phyloP scores from a whole-genome alignment of 2,113 vertebrate species.

The Mormyrus lacerda region DNA sequence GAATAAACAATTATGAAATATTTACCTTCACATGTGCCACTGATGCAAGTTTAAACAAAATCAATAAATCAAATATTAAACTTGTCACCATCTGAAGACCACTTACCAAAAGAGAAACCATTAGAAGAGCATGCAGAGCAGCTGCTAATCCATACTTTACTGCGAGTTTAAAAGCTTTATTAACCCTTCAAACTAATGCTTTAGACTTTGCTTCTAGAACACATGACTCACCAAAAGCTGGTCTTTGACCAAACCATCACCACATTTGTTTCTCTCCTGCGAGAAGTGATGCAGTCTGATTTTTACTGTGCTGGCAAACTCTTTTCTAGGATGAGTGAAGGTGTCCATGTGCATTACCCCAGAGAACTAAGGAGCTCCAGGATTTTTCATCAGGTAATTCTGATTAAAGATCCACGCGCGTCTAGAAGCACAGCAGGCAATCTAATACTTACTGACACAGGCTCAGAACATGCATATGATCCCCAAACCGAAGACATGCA shows the following conservation, averaged over 20 bases:
- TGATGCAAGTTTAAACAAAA: slow-evolving; percentile 11
- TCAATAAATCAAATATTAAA: slow-evolving; percentile 4
- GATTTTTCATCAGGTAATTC: background rate
- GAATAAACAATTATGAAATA: background rate
- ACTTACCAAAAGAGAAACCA: background rate
- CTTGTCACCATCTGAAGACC: background rate
- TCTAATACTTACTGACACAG: background rate
- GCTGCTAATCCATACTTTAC: background rate
- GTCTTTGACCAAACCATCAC: background rate
- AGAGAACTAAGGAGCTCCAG: background rate
- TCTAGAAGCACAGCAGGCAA: background rate
- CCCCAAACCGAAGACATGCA: background rate
- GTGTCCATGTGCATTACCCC: background rate
- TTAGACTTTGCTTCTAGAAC: background rate
- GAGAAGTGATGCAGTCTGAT: background rate
- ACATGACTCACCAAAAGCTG: background rate
- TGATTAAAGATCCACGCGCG: background rate
- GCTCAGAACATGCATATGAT: background rate
- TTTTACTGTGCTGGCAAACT: background rate
- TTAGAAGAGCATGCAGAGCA: background rate
- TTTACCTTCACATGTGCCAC: slow-evolving; percentile 19
- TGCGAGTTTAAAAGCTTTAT: background rate
- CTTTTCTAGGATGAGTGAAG: background rate
- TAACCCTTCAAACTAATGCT: background rate
- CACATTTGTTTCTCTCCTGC: background rate